Evolutionary conservation across 2,888 invertebrate species (phyloP).

Genomic region (Automeris io): DNA sequence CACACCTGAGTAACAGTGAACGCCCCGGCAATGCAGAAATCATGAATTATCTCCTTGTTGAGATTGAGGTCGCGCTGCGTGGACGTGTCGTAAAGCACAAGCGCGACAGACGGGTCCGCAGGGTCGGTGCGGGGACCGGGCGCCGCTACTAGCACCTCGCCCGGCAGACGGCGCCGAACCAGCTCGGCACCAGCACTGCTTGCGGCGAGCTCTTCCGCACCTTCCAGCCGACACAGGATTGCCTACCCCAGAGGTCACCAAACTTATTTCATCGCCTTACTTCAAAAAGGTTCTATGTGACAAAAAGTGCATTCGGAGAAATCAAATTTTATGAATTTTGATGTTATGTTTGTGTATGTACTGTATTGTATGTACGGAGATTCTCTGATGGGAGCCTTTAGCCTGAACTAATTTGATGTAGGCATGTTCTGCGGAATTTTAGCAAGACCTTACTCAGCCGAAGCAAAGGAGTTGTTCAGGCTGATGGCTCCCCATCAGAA

Average conservation of each 20-base stretch:
- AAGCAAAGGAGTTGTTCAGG: too few relatives aligned
- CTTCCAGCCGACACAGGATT: constrained; percentile 81
- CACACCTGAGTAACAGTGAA: constrained; percentile 58
- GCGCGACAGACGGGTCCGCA: constrained; percentile 67
- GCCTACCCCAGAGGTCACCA: constrained; percentile 57
- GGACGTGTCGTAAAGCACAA: constrained; percentile 81
- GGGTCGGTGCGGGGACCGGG: constrained; percentile 60
- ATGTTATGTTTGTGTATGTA: too few relatives aligned
- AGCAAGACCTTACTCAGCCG: too few relatives aligned
- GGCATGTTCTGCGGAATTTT: too few relatives aligned
- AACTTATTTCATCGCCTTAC: not conserved
- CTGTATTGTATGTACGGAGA: too few relatives aligned
- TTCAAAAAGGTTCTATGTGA: too few relatives aligned
- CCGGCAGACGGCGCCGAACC: constrained; percentile 59
- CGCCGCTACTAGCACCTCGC: constrained; percentile 76
- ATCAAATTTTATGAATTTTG: too few relatives aligned
- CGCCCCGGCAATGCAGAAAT: constrained; percentile 61
- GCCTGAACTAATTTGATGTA: too few relatives aligned
- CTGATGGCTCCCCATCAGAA: too few relatives aligned
- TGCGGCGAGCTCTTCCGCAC: constrained; percentile 79
- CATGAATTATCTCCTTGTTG: constrained; percentile 76
- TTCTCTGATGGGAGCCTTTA: too few relatives aligned
- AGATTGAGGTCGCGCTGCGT: constrained; percentile 80
- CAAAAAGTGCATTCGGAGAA: too few relatives aligned
- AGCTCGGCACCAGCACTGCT: constrained; percentile 41